phyloP scores from a whole-genome alignment of 2,113 vertebrate genomes.

The Sceloporus undulatus region DNA sequence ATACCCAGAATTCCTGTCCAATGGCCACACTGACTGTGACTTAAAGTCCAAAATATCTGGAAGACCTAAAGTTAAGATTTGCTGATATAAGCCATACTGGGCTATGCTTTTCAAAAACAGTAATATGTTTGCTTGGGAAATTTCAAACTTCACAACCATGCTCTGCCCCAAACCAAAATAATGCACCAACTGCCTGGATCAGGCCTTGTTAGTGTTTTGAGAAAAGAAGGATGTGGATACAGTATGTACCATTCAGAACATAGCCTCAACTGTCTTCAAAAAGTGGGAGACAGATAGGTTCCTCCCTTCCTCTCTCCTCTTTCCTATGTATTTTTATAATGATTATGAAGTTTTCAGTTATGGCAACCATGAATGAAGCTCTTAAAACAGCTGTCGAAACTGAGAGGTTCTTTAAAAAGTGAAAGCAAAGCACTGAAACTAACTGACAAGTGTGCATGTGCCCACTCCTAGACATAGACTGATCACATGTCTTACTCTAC shows the following conservation, averaged over 20 bases:
- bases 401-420: neutral
- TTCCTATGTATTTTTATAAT: neutral
- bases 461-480: neutral
- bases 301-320: neutral
- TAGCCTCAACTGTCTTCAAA: neutral
- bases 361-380: constrained; percentile 1
- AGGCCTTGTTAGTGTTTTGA: neutral
- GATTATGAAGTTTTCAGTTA: neutral
- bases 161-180: neutral
- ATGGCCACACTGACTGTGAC: too few relatives aligned
- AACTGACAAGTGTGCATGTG: neutral
- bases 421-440: neutral
- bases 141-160: neutral
- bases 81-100: neutral
- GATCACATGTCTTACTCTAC: neutral
- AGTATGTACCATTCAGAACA: neutral
- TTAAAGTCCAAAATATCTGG: neutral
- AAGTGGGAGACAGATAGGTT: neutral
- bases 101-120: neutral
- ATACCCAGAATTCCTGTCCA: too few relatives aligned
- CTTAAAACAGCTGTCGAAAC: neutral
- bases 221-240: neutral
- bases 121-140: neutral
- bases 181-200: neutral
- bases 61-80: neutral